phyloP scores from a whole-genome alignment of 2,888 invertebrate species.

The Drosophila lacicola region DNA sequence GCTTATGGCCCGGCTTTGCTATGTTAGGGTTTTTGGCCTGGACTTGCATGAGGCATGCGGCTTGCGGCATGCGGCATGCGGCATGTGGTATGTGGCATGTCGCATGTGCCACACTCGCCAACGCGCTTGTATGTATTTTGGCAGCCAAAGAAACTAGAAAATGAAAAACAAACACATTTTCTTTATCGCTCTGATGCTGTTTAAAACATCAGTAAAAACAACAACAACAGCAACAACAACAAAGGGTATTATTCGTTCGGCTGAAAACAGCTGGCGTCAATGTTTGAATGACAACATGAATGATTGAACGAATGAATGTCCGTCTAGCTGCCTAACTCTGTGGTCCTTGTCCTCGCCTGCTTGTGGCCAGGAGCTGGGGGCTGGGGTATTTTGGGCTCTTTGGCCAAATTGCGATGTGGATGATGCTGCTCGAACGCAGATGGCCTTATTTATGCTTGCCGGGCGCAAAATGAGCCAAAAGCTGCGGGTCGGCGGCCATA shows the following conservation, averaged over 20 bases:
- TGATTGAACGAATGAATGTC: conserved; percentile 65
- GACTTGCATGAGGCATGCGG: conserved; percentile 13
- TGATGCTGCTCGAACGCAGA: conserved; percentile 40
- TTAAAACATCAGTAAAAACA: conserved; percentile 41
- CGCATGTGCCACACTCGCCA: conserved; percentile 7
- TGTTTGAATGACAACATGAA: conserved; percentile 72
- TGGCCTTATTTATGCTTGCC: conserved; percentile 65
- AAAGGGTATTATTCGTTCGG: conserved; percentile 31
- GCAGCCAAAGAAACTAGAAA: conserved; percentile 62
- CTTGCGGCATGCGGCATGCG: conserved; percentile 5
- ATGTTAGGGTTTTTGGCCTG: conserved; percentile 17
- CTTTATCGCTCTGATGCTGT: conserved; percentile 55
- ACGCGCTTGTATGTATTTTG: conserved; percentile 34
- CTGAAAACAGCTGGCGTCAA: conserved; percentile 67
- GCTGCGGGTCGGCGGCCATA: conserved; percentile 66
- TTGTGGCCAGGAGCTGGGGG: neutral
- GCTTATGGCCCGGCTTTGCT: conserved; percentile 46
- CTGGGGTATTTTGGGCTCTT: conserved; percentile 17
- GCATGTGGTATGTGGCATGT: conserved; percentile 7
- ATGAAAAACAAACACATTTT: conserved; percentile 77
- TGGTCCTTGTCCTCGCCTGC: conserved; percentile 16
- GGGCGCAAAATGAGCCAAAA: conserved; percentile 70
- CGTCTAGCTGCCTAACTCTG: conserved; percentile 23
- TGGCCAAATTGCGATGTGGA: conserved; percentile 64
- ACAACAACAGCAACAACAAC: conserved; percentile 15